phyloP scores from a whole-genome alignment of 2,797 vertebrate species.

The Semotilus atromaculatus region DNA sequence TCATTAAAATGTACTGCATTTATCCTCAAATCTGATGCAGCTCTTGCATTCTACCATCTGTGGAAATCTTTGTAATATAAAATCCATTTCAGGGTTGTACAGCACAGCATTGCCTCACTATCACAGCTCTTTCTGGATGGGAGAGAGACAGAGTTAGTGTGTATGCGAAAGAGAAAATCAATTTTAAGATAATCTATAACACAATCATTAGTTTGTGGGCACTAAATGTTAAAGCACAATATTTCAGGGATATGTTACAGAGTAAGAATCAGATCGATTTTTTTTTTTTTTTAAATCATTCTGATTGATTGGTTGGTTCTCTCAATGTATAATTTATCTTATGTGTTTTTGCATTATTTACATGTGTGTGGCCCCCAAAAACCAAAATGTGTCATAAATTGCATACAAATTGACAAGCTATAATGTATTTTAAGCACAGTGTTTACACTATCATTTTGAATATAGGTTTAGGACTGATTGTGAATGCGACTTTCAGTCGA shows the following conservation, averaged over 20 bases:
- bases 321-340: not conserved
- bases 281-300: not conserved
- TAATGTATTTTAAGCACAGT: not conserved
- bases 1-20: constrained; percentile 5
- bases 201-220: not conserved
- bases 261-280: not conserved
- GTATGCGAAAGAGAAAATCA: not conserved
- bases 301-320: not conserved
- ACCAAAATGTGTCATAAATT: not conserved
- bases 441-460: not conserved
- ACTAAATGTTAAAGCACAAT: constrained; percentile 20
- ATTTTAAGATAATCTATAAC: constrained; percentile 16
- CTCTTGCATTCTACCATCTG: constrained; percentile 7
- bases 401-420: not conserved
- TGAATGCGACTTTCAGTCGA: not conserved
- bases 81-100: constrained; percentile 49
- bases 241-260: constrained; percentile 34
- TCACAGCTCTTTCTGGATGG: constrained; percentile 7
- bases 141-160: not conserved
- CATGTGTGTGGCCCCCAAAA: not conserved
- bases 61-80: constrained; percentile 20
- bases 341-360: not conserved
- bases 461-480: not conserved
- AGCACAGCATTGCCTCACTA: constrained; percentile 40
- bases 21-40: constrained; percentile 12